Evolutionary conservation across 1,140 invertebrate genomes (phyloP).

Genomic region (Meloidogyne hapla): DNA sequence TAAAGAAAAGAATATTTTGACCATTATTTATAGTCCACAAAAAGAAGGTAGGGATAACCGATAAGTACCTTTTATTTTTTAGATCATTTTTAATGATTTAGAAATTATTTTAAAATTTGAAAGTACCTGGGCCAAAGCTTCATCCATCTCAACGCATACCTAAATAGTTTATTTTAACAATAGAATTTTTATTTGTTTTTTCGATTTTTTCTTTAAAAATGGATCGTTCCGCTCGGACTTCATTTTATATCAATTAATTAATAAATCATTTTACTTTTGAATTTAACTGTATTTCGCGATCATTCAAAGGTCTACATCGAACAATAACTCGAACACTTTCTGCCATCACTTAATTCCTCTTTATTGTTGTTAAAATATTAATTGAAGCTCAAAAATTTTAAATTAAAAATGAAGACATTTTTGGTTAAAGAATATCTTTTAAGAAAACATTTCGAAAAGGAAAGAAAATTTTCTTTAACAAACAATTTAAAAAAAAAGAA

Average conservation of each 20-base stretch:
- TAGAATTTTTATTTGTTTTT: no score
- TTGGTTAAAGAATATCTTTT: background rate
- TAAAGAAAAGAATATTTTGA: background rate
- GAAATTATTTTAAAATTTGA: background rate
- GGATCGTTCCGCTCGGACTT: no score
- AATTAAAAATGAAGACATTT: background rate
- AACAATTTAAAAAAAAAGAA: background rate
- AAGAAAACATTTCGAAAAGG: no score
- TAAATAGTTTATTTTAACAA: slow-evolving; percentile 65
- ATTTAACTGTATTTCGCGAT: slow-evolving; percentile 73
- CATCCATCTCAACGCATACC: slow-evolving; percentile 76
- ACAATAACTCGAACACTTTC: slow-evolving; percentile 87
- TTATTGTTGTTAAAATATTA: background rate
- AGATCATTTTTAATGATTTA: background rate
- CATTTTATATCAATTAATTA: no score
- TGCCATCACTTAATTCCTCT: slow-evolving; percentile 61
- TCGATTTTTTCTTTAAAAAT: no score
- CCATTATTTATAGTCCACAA: no score
- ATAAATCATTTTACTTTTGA: slow-evolving; percentile 74
- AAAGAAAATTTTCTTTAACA: background rate
- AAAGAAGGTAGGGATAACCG: no score
- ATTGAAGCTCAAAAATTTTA: background rate
- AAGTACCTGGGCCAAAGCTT: slow-evolving; percentile 64
- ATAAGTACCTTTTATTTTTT: no score
- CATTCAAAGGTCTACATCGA: slow-evolving; percentile 84